Percentiles rank a stretch among this genome's conserved stretches.
phyloP scores from a whole-genome alignment of 2,888 invertebrate genomes.

The Chrysina gloriosa region DNA sequence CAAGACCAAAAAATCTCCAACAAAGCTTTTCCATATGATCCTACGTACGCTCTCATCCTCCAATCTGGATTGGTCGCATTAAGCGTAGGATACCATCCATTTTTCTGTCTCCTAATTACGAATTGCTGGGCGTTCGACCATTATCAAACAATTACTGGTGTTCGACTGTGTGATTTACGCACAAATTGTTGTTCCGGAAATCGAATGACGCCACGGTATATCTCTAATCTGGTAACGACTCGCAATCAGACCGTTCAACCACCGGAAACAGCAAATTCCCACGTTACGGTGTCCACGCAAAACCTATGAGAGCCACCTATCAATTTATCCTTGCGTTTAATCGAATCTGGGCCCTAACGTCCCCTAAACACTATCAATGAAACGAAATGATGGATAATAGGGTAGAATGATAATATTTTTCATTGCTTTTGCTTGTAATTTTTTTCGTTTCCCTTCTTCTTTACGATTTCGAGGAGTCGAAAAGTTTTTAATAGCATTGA shows the following conservation, averaged over 20 bases:
- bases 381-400: no score
- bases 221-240: conserved; percentile 20
- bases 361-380: no score
- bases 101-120: background rate
- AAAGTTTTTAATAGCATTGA: no score
- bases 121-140: conserved; percentile 4
- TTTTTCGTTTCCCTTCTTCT: no score
- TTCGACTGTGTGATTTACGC: conserved; percentile 14
- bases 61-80: no score
- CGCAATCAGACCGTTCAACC: conserved; percentile 12
- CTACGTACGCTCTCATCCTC: no score
- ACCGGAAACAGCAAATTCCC: conserved; percentile 8
- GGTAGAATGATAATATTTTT: no score
- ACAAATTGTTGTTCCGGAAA: conserved; percentile 10
- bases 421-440: no score
- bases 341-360: no score
- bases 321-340: background rate
- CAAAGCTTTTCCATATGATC: no score
- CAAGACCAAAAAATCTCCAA: no score
- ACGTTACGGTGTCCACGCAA: conserved; percentile 11
- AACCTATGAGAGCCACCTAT: conserved; percentile 2
- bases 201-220: background rate
- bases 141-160: conserved; percentile 6
- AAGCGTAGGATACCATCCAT: background rate
- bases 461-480: no score